Evolutionary conservation across 2,113 vertebrate genomes (phyloP).

Genomic region (Eptesicus fuscus): DNA sequence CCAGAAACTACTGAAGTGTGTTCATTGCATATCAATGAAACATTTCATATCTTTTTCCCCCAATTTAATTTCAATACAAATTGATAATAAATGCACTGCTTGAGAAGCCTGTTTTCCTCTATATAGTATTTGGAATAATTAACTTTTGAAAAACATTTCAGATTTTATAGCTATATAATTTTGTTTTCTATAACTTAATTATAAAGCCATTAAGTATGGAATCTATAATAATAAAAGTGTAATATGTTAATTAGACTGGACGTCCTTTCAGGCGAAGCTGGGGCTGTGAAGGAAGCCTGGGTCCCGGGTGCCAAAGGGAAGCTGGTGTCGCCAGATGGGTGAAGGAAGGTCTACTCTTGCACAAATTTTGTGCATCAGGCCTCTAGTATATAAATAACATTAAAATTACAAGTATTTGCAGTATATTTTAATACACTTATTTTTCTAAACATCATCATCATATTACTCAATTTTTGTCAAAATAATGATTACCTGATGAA

Average conservation of each 20-base stretch:
- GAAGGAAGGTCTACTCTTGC: too few species aligned
- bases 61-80: constrained; percentile 30
- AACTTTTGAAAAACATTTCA: background rate
- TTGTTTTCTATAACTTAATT: background rate
- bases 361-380: too few species aligned
- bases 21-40: constrained; percentile 44
- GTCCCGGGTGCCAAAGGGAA: too few species aligned
- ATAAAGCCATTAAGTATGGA: background rate
- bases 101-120: background rate
- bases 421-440: background rate
- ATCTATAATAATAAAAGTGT: too few species aligned
- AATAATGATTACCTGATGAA: background rate
- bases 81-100: background rate
- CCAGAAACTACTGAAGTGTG: constrained; percentile 40
- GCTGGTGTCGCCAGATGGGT: too few species aligned
- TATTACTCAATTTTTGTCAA: background rate
- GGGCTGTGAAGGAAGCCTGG: too few species aligned
- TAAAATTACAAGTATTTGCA: background rate
- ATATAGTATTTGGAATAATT: background rate
- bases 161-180: background rate
- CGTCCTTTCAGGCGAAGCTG: too few species aligned
- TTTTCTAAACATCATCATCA: background rate
- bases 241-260: too few species aligned
- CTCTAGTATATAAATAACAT: background rate
- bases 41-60: constrained; percentile 40